Evolutionary conservation across 2,888 invertebrate species (phyloP).

Genomic region (Baccha elongata): DNA sequence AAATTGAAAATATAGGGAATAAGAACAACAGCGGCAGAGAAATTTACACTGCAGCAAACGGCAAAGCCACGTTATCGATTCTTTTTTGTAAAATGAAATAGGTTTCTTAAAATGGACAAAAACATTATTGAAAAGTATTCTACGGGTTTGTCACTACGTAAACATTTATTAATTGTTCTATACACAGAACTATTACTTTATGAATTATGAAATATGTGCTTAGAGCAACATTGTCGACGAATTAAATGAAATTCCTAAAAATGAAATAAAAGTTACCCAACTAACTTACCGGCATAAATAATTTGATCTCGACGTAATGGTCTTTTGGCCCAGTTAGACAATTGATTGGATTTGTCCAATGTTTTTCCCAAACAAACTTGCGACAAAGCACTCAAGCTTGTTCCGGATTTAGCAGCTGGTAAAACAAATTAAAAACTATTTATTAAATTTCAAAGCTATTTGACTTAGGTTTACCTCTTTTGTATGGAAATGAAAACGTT

Average conservation of each 20-base stretch:
- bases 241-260: too few relatives aligned
- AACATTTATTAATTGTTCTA: too few relatives aligned
- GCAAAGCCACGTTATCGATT: too few relatives aligned
- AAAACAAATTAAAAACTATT: not conserved
- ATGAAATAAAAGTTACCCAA: not conserved
- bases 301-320: slow-evolving; percentile 91
- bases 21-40: too few relatives aligned
- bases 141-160: too few relatives aligned
- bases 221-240: too few relatives aligned
- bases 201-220: too few relatives aligned
- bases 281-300: slow-evolving; percentile 86
- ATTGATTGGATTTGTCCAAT: slow-evolving; percentile 94
- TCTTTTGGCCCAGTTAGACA: slow-evolving; percentile 94
- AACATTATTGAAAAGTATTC: not conserved
- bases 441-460: not conserved
- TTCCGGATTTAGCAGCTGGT: slow-evolving; percentile 84
- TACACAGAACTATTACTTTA: too few relatives aligned
- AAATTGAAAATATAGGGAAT: not conserved
- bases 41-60: too few relatives aligned
- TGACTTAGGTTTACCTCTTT: slow-evolving; percentile 79
- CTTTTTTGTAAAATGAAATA: too few relatives aligned
- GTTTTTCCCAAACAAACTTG: slow-evolving; percentile 89
- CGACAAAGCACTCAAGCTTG: slow-evolving; percentile 89
- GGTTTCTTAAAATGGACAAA: not conserved
- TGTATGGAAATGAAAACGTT: slow-evolving; percentile 84